Evolutionary conservation across 2,797 vertebrate species (phyloP), one percentile per base, ranked within the genome.

Genomic region (Protonibea diacanthus): DNA sequence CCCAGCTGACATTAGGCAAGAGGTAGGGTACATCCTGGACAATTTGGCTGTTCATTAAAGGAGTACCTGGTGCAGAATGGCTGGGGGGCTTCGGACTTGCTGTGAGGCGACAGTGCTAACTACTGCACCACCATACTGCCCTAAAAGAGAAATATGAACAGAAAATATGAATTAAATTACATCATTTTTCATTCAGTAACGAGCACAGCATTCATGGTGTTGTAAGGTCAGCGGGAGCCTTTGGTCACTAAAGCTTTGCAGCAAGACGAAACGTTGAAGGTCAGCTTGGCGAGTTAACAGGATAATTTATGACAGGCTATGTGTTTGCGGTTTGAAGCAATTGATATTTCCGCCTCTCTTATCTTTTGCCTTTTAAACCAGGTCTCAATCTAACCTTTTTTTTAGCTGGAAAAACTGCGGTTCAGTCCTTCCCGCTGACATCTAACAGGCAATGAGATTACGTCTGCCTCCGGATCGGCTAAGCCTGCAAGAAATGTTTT

Each of bases 181-280:
- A 49, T 62, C 3, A 66, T 78, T 76, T 76, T 76, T 80, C 59
- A 68, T 75, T 51, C 20, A 18, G 51, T 66, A 61, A 80, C 53
- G 47, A 66, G 20, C 27, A 17, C 44, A 45, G 25, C 21, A 17
- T 23, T 59, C 1, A 12, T 44, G 49, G 21, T 59, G 1, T 21
- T 11, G 18, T 70, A 86, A 85, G 76, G 80, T 80, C 76, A 74
- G 59, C 13, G 0, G n/a, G 3, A 71, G 84, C 80, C 70, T 60
- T 56, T 63, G 74, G 75, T n/a, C 52, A 62, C 49, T 44, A 10
- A 57, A 49, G 78, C 51, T 42, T 56, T 4, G 7, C 5, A 55
- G 12, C 21, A 1, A 55, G 45, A 68, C 62, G 13, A 57, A 77
- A 53, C 33, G 66, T 1, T 83, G 57, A 88, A 86, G 80, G 81